Percentiles rank a stretch among this genome's conserved stretches.
Evolutionary conservation across 2,113 vertebrate genomes (phyloP).

Genomic region (Otis tarda): DNA sequence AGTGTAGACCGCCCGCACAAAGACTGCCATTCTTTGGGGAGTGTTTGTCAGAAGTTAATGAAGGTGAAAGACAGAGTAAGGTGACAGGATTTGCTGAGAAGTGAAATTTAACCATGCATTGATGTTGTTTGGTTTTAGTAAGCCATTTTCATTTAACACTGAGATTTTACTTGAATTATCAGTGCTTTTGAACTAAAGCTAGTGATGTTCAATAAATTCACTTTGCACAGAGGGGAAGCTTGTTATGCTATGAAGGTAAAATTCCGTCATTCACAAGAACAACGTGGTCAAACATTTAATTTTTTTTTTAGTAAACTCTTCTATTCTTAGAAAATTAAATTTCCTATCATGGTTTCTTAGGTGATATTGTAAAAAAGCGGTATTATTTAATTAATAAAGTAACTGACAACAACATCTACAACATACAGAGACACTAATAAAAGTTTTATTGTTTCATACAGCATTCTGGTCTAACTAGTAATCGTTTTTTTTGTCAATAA

Average conservation of each 20-base stretch:
- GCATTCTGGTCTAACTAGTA: not conserved
- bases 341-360: not conserved
- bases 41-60: not conserved
- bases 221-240: not conserved
- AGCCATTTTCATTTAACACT: slow-evolving; percentile 3
- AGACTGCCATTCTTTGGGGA: not conserved
- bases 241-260: not conserved
- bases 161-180: slow-evolving; percentile 12
- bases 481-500: not conserved
- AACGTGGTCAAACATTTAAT: not conserved
- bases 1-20: accelerated
- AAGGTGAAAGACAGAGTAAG: not conserved
- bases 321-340: not conserved
- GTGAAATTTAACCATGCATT: not conserved
- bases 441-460: not conserved
- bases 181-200: not conserved
- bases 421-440: not conserved
- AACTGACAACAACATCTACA: not conserved
- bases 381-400: not conserved
- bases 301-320: not conserved
- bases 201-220: not conserved
- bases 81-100: slow-evolving; percentile 7
- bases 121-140: not conserved
- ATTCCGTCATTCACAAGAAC: not conserved
- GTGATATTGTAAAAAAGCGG: not conserved